Conservation (phyloP, 53 echinoderm and acorn worm genomes). For the Echinarachnius parma region DNA sequence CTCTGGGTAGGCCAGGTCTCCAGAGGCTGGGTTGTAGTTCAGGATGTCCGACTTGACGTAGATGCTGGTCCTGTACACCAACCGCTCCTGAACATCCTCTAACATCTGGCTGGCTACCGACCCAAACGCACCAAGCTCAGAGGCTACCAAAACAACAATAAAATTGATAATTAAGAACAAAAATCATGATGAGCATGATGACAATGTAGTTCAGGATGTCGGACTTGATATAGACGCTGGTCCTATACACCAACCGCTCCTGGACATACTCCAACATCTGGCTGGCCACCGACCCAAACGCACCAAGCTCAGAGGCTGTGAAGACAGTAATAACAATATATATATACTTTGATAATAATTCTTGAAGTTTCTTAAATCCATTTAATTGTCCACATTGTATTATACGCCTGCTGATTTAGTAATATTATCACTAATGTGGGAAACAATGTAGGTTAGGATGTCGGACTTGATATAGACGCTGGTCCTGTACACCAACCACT, state of each 20-base stretch:
- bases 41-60: conserved; percentile 95
- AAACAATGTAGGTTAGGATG: conserved; percentile 89
- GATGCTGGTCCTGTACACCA: conserved; percentile 90
- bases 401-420: too few relatives aligned
- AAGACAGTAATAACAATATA: too few relatives aligned
- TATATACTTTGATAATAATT: too few relatives aligned
- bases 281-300: conserved; percentile 75
- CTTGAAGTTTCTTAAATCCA: too few relatives aligned
- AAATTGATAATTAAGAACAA: too few relatives aligned
- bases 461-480: conserved; percentile 94
- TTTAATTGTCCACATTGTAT: too few relatives aligned
- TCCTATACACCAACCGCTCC: conserved; percentile 84
- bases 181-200: too few relatives aligned
- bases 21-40: conserved; percentile 89
- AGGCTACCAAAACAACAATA: too few relatives aligned
- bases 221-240: conserved; percentile 90
- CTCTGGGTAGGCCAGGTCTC: conserved; percentile 97
- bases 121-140: conserved; percentile 87
- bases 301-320: conserved; percentile 85
- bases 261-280: conserved; percentile 98
- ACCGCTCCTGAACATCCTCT: conserved; percentile 89
- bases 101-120: conserved; percentile 82
- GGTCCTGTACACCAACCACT: conserved; percentile 85
- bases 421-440: too few relatives aligned
- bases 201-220: conserved; percentile 95